phyloP scores from a whole-genome alignment of 2,888 invertebrate species.

The Junonia oenone region DNA sequence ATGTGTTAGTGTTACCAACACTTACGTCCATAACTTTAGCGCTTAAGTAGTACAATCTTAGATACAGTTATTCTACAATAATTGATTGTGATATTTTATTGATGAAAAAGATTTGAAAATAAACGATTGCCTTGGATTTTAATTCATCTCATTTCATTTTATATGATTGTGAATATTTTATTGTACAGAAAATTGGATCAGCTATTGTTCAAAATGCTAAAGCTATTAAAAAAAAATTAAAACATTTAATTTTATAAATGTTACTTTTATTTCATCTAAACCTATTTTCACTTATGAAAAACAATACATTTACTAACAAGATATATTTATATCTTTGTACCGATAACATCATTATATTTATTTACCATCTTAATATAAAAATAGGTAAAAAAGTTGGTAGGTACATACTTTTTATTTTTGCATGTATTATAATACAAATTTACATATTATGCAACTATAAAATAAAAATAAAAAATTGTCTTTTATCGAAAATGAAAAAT shows the following conservation, averaged over 20 bases:
- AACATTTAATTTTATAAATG: conserved; percentile 20
- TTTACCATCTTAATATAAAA: background rate
- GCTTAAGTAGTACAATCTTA: conserved; percentile 27
- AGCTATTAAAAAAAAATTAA: conserved; percentile 19
- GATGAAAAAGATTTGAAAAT: conserved; percentile 17
- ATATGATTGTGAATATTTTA: conserved; percentile 14
- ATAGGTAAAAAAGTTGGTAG: no score
- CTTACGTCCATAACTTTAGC: conserved; percentile 30
- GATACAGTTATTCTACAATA: conserved; percentile 28
- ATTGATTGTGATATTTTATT: conserved; percentile 34
- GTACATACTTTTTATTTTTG: background rate
- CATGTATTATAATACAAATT: background rate
- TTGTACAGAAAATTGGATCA: conserved; percentile 15
- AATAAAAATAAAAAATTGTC: no score
- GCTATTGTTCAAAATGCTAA: conserved; percentile 18
- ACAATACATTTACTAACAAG: background rate
- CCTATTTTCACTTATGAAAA: background rate
- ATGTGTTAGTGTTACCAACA: conserved; percentile 5
- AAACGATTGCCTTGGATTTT: conserved; percentile 12
- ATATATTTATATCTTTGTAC: background rate
- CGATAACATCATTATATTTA: background rate
- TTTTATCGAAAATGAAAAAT: background rate
- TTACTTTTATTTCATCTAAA: conserved; percentile 10
- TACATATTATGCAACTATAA: background rate
- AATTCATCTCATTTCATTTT: conserved; percentile 9